Base-by-base conservation (phyloP, 2,113 vertebrate genomes). In the Carettochelys insculpta region DNA sequence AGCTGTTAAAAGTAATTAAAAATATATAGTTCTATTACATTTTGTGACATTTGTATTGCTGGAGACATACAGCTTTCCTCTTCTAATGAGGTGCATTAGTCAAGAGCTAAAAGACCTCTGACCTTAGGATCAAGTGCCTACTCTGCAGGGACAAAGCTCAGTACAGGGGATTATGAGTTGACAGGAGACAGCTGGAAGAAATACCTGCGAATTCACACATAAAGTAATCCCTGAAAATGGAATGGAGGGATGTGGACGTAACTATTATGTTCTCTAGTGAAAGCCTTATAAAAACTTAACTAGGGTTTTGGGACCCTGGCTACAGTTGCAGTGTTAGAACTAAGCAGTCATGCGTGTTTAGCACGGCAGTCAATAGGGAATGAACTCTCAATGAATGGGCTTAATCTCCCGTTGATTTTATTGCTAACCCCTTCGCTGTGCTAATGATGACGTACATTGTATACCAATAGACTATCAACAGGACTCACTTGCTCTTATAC, bases 101-200 rank as follows among this genome's bases (percentile, higher is more conserved):
- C 95, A 97, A 97, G 96, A 97, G 95, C 97, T 96, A 83, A 88
- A 89, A 83, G 96, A 97, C 97, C 98, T 98, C 93, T 97, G 97
- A 98, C 97, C 97, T 76, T 58, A 96, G 96, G 96, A 97, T 98
- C 96, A 97, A 97, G 96, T 97, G 95, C 95, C 81, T 97, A 96
- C 95, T 96, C 97, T 97, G 89, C 92, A 96, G 90, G 95, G 94
- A 95, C 89, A 95, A 95, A 88, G 84, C 94, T 97, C 96, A 94
- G 93, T 79, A 54, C 87, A 78, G 87, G 95, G 97, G 98, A 97
- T 97, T 97, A 97, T 27, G 73, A 82, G 78, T 96, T 97, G 96
- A 98, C 96, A 97, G 94, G 95, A 97, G 96, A 93, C 98, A 97
- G 97, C 98, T 98, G 98, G 97, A 97, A 97, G 93, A 97, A 97